Evolutionary conservation across 1,140 invertebrate species (phyloP), one percentile per base, ranked within the genome.

Genomic region (Streblospio benedicti): DNA sequence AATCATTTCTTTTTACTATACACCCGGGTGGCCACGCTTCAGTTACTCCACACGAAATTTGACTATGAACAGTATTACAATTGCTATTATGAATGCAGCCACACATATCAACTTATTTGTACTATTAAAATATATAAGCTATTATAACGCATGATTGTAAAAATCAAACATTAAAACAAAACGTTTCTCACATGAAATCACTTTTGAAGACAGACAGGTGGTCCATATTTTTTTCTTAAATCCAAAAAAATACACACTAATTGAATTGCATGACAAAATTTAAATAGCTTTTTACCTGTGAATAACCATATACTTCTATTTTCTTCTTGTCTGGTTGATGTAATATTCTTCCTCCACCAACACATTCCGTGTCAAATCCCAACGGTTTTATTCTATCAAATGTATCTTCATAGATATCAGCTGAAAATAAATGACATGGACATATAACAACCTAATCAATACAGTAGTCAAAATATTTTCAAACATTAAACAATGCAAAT

Each of bases 231-330:
- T 9, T 38, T 38, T 38, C 9, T 9, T 9, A 9, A n/a, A 14
- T 14, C 53, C 38, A 28, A 57, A 30, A 18, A 41, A 56, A n/a
- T n/a, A n/a, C n/a, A n/a, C n/a, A n/a, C n/a, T n/a, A n/a, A n/a
- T n/a, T n/a, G n/a, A n/a, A n/a, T n/a, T n/a, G n/a, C n/a, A n/a
- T n/a, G n/a, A n/a, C n/a, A n/a, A n/a, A n/a, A n/a, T n/a, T n/a
- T n/a, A 16, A 44, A 16, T 31, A 28, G 1, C 18, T 12, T 53
- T 62, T 74, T 72, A 85, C 85, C 80, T 89, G 85, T 18, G 90
- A 93, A 74, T 91, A 91, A 53, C 90, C 90, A 76, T 89, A 93
- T 62, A 94, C 88, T 67, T 86, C 82, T 47, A 94, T 83, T 53
- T 80, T 83, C 70, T 90, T 91, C n/a, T 82, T 79, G 2, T 77